Conservation (phyloP, 2,888 invertebrate species). For the Seira musarum region DNA sequence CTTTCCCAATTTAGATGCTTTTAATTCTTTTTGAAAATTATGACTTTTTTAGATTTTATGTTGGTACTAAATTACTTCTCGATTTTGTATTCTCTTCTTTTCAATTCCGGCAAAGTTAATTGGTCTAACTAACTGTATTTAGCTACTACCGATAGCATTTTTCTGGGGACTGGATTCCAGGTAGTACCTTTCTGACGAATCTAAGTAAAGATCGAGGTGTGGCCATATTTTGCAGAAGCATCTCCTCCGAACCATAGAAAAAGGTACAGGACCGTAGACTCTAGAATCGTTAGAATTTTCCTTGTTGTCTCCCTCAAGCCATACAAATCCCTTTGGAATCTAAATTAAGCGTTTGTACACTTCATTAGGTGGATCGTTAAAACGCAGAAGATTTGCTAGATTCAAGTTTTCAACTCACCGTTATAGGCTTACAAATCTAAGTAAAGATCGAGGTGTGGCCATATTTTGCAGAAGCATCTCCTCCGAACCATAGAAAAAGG, state of each 20-base stretch:
- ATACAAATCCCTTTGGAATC: constrained; percentile 85
- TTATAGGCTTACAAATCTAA: no score
- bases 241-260: constrained; percentile 85
- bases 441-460: constrained; percentile 75
- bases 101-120: background rate
- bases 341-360: no score
- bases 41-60: background rate
- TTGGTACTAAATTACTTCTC: background rate
- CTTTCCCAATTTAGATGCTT: no score
- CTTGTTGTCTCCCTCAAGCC: constrained; percentile 93
- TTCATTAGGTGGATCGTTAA: no score
- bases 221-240: constrained; percentile 88
- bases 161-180: constrained; percentile 33
- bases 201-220: constrained; percentile 38
- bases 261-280: constrained; percentile 88
- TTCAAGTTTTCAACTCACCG: no score
- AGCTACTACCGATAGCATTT: no score
- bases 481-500: constrained; percentile 88
- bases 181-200: constrained; percentile 12
- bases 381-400: no score
- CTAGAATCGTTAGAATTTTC: constrained; percentile 88
- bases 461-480: constrained; percentile 84
- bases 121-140: no score
- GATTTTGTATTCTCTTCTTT: background rate
- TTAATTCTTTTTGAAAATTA: background rate